Conservation (phyloP, 1,140 invertebrate species). For the Limonius californicus region DNA sequence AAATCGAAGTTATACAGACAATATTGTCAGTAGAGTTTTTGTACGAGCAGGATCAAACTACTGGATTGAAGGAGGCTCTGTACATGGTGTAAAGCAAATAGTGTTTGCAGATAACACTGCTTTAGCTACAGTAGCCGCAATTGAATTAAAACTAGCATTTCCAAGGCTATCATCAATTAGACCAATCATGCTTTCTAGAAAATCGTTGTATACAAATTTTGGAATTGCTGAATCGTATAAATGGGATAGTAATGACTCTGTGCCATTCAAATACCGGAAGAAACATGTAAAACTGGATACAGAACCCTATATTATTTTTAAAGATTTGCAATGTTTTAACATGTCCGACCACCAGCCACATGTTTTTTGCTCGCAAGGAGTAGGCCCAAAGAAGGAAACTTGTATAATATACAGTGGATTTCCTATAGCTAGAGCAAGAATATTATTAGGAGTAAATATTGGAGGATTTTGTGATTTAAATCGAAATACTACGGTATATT, state of each 20-base stretch:
- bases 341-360: too few relatives aligned
- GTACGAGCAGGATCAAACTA: conserved; percentile 1
- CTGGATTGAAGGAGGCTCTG: conserved; percentile 4
- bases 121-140: neutral
- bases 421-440: too few relatives aligned
- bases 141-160: neutral
- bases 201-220: neutral
- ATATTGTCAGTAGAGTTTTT: neutral
- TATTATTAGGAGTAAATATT: too few relatives aligned
- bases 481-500: too few relatives aligned
- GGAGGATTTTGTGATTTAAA: too few relatives aligned
- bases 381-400: too few relatives aligned
- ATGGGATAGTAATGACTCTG: neutral
- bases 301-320: too few relatives aligned
- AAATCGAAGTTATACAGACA: too few relatives aligned
- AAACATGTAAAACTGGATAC: too few relatives aligned
- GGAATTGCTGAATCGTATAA: neutral
- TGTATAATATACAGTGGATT: too few relatives aligned
- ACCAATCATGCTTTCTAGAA: conserved; percentile 3
- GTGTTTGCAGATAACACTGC: neutral
- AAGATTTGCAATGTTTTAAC: too few relatives aligned
- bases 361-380: too few relatives aligned
- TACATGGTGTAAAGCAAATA: neutral
- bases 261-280: neutral
- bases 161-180: neutral